Base-by-base conservation (phyloP, 1,140 invertebrate species). In the Drosophila arawakana region DNA sequence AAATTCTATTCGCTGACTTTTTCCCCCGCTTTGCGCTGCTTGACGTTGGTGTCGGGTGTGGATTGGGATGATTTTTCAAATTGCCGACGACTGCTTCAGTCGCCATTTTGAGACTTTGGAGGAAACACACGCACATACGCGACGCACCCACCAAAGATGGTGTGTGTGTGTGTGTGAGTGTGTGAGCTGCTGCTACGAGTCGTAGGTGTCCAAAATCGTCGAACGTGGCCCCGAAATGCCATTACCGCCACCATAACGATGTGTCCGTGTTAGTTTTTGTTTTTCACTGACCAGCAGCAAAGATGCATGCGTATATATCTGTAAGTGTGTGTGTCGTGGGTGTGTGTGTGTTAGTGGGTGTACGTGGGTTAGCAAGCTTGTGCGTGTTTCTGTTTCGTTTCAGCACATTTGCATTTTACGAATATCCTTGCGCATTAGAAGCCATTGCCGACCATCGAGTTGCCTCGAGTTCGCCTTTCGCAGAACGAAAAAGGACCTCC, bases 351-450 rank as follows among this genome's bases (percentile, higher is more conserved):
- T 52, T 10, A 10, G 47, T 7, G 55, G 52, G 13, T 25, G 13
- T 65, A 35, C 46, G 25, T 58, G 58, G 39, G 52, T 69, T 30
- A 30, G 25, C 25, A 3, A 30, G 50, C 41, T 61, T 52, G 57
- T 65, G 76, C 46, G 57, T 68, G 82, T 61, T 71, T 71, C 70
- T 90, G 74, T 76, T 75, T 85, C 59, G 67, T 69, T 85, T 88
- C 84, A 81, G 85, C 89, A 85, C 82, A 91, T 91, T 91, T 91
- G 89, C 88, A 91, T 91, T 91, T 91, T 89, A 91, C 89, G 83
- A 91, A 91, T 91, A 91, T 91, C 88, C 88, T 91, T 91, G 90
- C 89, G 88, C 84, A 91, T 91, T 91, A 91, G 88, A 86, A 74
- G 76, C 76, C 78, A 49, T 58, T 47, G 61, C 52, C 41, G 47